Conservation (phyloP, 2,797 vertebrate species). For the Peromyscus melanophrys region DNA sequence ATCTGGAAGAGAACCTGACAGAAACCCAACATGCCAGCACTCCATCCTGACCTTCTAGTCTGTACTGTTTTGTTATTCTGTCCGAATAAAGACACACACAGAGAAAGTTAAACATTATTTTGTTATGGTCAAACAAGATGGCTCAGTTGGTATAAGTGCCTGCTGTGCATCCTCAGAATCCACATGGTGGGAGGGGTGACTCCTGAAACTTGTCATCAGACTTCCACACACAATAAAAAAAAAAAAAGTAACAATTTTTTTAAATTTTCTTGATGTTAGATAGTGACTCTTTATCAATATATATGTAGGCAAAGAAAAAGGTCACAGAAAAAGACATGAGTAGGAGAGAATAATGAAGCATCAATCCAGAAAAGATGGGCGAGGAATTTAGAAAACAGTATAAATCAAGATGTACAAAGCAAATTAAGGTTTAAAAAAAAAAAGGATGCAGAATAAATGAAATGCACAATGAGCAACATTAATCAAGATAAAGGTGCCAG, state of each 20-base stretch:
- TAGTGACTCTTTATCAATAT: neutral
- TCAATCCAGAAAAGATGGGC: neutral
- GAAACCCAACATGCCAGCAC: neutral
- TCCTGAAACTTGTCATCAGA: neutral
- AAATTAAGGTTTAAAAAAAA: neutral
- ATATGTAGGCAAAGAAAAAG: constrained; percentile 30
- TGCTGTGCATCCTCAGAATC: neutral
- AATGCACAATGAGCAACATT: neutral
- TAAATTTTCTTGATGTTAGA: neutral
- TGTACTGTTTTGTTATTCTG: neutral
- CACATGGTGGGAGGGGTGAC: neutral
- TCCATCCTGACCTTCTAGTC: neutral
- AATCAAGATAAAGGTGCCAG: neutral
- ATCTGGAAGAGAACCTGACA: neutral
- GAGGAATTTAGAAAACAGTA: neutral
- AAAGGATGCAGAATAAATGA: constrained; percentile 4
- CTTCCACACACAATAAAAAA: neutral
- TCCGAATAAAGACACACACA: neutral
- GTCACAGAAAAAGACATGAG: neutral
- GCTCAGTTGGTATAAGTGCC: neutral
- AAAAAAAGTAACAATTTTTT: neutral
- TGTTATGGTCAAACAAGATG: neutral
- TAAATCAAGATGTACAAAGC: neutral
- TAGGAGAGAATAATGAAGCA: constrained; percentile 16
- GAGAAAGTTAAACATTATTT: neutral